A percentile compares a stretch with the other conserved stretches of the same genome.
Conservation (phyloP, 2,888 invertebrate species). For the Leuctra nigra region DNA sequence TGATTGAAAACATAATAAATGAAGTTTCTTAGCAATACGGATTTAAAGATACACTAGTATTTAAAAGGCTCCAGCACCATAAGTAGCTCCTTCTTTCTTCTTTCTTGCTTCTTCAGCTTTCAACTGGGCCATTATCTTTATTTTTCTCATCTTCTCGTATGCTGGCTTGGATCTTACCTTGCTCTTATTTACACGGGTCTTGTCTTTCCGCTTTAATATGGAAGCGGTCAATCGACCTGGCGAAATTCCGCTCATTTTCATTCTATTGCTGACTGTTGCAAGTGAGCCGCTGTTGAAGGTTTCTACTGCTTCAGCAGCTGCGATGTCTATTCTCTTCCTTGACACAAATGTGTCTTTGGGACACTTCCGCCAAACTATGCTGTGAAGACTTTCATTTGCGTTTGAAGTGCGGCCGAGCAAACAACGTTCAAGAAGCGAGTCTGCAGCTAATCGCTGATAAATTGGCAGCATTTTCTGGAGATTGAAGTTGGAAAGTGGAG, state of each 20-base stretch:
- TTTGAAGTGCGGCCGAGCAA: slow-evolving; percentile 20
- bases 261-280: neutral
- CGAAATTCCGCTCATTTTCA: neutral
- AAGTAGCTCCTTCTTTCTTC: neutral
- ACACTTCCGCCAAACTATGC: slow-evolving; percentile 23
- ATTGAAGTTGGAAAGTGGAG: slow-evolving; percentile 14
- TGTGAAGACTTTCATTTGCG: slow-evolving; percentile 25
- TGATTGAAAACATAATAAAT: too few relatives aligned
- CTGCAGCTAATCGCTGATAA: slow-evolving; percentile 20
- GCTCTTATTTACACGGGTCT: neutral
- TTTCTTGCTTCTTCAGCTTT: neutral
- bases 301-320: neutral
- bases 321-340: neutral
- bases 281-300: neutral
- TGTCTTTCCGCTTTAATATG: neutral
- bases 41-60: too few relatives aligned
- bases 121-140: neutral
- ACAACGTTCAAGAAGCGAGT: slow-evolving; percentile 17
- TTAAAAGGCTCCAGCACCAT: neutral
- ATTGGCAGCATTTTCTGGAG: slow-evolving; percentile 20
- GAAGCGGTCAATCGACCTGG: neutral
- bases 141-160: neutral
- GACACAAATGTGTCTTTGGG: neutral
- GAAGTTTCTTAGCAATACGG: too few relatives aligned
- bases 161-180: neutral